Base-by-base conservation (phyloP, 2,113 vertebrate genomes). In the Hoplias malabaricus region DNA sequence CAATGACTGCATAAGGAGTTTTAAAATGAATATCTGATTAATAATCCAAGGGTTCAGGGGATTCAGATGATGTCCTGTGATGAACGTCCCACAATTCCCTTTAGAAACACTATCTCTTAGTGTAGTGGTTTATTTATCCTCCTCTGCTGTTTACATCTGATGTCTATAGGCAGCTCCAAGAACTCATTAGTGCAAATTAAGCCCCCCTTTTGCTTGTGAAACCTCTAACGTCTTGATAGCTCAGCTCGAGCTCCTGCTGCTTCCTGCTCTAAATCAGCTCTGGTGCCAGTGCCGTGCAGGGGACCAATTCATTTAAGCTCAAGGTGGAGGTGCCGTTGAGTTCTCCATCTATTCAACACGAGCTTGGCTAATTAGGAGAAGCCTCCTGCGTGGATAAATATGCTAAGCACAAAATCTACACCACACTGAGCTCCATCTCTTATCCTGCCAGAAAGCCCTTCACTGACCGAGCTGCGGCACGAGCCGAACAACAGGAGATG, bases 151-250 rank as follows among this genome's bases (percentile, higher is more conserved):
- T 69, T 63, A n/a, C 36, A 19, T 63, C 36, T 19, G 7, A 62
- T 33, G 56, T 53, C 25, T 75, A 27, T 42, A 33, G 6, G 31
- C 2, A 21, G 36, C 36, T 68, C 72, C n/a, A 56, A 57, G 57
- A 80, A 43, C 33, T 33, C 5, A 73, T 74, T 46, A 50, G 34
- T 63, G 14, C 25, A 70, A 70, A 69, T 75, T 21, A 70, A 31
- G 66, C 42, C 5, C 29, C 2, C 13, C 14, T 36, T 65, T 75
- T 43, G 8, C 13, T n/a, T 53, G 36, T 71, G 31, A 73, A 72
- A 31, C 19, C 14, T 34, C 27, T 33, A 33, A 59, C 34, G 29
- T 72, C 42, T 73, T 36, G 14, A 61, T 70, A 25, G 27, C 10
- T 63, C 16, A 59, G 33, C 13, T 27, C 56, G n/a, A 19, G n/a